Conservation (phyloP, 2,113 vertebrate genomes). For the Turdus rufiventris region DNA sequence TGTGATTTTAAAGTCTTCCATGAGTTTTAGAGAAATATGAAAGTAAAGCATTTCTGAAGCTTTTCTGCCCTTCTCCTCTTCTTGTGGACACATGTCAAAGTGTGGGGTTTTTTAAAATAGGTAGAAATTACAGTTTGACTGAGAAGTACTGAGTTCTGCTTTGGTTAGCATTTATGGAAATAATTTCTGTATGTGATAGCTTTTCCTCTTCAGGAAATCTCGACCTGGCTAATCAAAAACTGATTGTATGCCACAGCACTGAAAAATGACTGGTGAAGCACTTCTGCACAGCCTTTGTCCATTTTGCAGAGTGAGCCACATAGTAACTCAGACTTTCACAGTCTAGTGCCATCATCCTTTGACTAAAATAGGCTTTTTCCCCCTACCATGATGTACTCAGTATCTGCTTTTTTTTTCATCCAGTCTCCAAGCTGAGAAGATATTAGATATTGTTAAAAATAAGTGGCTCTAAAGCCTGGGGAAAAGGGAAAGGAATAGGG, state of each 20-base stretch:
- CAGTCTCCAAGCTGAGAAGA: neutral
- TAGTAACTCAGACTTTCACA: neutral
- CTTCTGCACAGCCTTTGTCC: neutral
- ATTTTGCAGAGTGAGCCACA: neutral
- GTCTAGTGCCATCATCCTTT: neutral
- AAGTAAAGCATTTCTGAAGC: neutral
- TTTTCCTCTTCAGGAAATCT: neutral
- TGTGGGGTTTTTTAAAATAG: neutral
- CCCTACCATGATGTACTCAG: neutral
- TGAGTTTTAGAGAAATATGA: neutral
- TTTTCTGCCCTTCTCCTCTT: neutral
- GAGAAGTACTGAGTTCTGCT: neutral
- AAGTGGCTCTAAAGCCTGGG: neutral
- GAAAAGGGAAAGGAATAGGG: neutral
- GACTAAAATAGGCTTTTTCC: conserved; percentile 21
- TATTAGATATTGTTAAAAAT: neutral
- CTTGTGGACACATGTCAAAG: neutral
- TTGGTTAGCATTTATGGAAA: neutral
- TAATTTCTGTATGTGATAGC: neutral
- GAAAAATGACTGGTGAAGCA: neutral
- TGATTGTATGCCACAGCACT: neutral
- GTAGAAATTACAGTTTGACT: neutral
- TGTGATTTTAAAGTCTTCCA: neutral
- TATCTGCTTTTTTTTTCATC: neutral
- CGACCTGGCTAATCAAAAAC: neutral